Conservation (phyloP, 2,888 invertebrate genomes). For the Cheilosia urbana region DNA sequence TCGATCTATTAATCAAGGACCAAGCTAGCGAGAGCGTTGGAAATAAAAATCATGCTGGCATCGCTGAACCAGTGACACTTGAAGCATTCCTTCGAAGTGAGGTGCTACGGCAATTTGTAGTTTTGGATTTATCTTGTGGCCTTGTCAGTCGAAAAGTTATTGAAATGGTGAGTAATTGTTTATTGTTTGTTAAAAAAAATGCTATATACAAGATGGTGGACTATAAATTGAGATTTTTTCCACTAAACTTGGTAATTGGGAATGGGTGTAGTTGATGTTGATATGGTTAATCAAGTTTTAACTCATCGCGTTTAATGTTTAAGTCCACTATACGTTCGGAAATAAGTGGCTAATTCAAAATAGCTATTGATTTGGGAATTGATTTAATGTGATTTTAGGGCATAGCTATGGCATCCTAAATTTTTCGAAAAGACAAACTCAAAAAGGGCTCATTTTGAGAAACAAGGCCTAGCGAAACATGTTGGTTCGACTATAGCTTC, state of each 20-base stretch:
- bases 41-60: conserved; percentile 37
- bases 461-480: too few relatives aligned
- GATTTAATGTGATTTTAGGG: too few relatives aligned
- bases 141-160: conserved; percentile 80
- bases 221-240: background rate
- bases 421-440: too few relatives aligned
- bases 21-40: conserved; percentile 32
- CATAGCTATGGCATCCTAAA: too few relatives aligned
- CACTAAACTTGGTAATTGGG: background rate
- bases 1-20: conserved; percentile 78
- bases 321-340: too few relatives aligned
- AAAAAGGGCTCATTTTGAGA: too few relatives aligned
- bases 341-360: too few relatives aligned
- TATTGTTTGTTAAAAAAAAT: background rate
- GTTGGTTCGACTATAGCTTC: too few relatives aligned
- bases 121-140: conserved; percentile 82
- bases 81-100: conserved; percentile 78
- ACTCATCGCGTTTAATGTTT: too few relatives aligned
- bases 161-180: conserved; percentile 81
- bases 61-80: conserved; percentile 57
- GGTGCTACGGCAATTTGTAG: conserved; percentile 81
- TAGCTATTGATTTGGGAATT: too few relatives aligned
- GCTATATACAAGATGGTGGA: background rate
- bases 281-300: too few relatives aligned
- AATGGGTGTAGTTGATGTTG: background rate